Percentiles rank a stretch among this genome's conserved stretches.
Evolutionary conservation across 2,113 vertebrate genomes (phyloP).

Genomic region (Papio anubis): DNA sequence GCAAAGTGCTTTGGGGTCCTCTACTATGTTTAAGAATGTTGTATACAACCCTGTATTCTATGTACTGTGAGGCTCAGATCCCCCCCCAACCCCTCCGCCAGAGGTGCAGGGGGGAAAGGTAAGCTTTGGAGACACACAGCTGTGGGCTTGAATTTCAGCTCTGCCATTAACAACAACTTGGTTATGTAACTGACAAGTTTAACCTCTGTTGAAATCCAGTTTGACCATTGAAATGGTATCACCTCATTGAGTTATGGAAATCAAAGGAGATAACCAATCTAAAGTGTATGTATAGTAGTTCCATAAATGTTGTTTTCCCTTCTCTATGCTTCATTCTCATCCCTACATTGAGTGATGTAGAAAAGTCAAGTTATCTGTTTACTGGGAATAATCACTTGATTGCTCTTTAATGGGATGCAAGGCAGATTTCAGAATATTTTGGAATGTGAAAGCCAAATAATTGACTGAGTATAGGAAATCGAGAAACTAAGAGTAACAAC

Average conservation of each 20-base stretch:
- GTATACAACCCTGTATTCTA: not conserved
- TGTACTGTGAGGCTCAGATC: not conserved
- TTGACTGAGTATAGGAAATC: not conserved
- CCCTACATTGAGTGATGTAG: not conserved
- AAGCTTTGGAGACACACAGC: not conserved
- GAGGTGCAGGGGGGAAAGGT: not conserved
- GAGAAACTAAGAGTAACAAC: not conserved
- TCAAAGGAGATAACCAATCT: not conserved
- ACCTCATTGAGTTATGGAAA: not conserved
- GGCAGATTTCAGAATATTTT: not conserved
- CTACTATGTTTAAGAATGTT: not conserved
- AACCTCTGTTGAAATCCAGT: not conserved
- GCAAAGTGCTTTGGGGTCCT: not conserved
- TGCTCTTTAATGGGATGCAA: not conserved
- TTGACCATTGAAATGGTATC: not conserved
- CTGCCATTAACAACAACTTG: not conserved
- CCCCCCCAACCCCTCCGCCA: not conserved
- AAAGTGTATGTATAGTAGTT: not conserved
- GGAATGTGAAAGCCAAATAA: slow-evolving; percentile 40
- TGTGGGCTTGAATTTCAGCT: not conserved
- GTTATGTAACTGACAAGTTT: not conserved
- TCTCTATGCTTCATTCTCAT: not conserved
- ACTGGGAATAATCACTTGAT: not conserved
- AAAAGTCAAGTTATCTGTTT: not conserved
- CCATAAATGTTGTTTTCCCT: not conserved